These are phyloP conservation scores for Cyclargus thomasi DNA, from an alignment of 1,140 invertebrate genomes.

Conservation along the genomic window DNA sequence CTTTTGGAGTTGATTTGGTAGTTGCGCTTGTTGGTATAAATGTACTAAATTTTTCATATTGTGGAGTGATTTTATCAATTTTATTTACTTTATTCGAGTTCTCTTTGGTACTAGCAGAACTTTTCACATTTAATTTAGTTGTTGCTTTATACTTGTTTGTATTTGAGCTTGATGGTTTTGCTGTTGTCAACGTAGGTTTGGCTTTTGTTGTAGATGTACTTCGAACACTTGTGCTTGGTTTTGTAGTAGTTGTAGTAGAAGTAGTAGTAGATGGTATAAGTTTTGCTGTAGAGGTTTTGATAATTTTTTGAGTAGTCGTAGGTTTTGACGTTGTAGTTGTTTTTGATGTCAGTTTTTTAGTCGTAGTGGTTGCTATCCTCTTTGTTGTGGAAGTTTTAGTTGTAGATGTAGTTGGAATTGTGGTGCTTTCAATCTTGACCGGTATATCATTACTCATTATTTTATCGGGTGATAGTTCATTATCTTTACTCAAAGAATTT, in stretches of 20 bases:
- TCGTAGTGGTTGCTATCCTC: constrained; percentile 28
- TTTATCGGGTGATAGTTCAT: constrained; percentile 36
- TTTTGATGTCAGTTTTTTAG: constrained; percentile 32
- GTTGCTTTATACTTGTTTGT: constrained; percentile 27
- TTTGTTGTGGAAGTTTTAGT: constrained; percentile 30
- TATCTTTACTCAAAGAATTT: constrained; percentile 53
- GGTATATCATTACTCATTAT: constrained; percentile 28
- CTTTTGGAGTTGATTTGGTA: constrained; percentile 36
- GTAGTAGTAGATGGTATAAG: constrained; percentile 39
- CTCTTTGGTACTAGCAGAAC: constrained; percentile 1
- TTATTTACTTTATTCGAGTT: constrained; percentile 21
- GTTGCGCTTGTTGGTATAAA: constrained; percentile 46
- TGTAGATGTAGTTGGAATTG: constrained; percentile 25
- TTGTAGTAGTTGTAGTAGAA: constrained; percentile 33
- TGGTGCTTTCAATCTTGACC: constrained; percentile 15
- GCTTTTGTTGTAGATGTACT: constrained; percentile 36
- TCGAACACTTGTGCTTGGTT: constrained; percentile 22
- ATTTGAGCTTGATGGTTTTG: constrained; percentile 29
- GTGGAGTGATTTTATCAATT: constrained; percentile 21
- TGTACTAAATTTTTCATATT: constrained; percentile 32
- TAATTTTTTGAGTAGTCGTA: constrained; percentile 30
- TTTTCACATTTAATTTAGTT: constrained; percentile 15
- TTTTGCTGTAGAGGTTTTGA: constrained; percentile 32
- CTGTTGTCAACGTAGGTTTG: constrained; percentile 32
- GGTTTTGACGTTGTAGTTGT: constrained; percentile 25